Base-by-base conservation (phyloP, 37 sponge, comb jelly and placozoan species). In the Dysidea cf. avara region DNA sequence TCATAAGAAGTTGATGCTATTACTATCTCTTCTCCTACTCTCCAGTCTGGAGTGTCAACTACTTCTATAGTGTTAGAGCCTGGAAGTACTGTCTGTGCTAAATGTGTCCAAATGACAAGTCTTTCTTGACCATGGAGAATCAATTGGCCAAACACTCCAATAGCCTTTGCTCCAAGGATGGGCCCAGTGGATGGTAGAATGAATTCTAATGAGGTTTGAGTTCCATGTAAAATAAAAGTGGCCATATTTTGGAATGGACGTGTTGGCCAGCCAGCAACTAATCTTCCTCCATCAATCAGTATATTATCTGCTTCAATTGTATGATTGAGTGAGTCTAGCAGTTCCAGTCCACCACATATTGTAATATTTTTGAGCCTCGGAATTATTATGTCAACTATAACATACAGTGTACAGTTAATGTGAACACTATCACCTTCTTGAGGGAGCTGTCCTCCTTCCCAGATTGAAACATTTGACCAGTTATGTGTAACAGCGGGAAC, bases 281-380 rank as follows among this genome's bases (percentile, higher is more conserved):
- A 52, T 55, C 77, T 37, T 6, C 96, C 96, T 31, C 85, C 82
- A 0, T 78, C 72, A 26, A 96, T 82, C 20, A 92, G 48, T 36
- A 96, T 96, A 18, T 79, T 36, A 53, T 84, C 75, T 12, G 91
- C 89, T 40, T 84, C 82, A 20, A 96, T 47, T 2, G 56, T 34
- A 72, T 90, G 82, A 61, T 90, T 75, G 64, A 62, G 69, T 14
- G 53, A 51, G 66, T 87, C 83, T 1, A 62, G n/a, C 18, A 96
- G 53, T 71, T 96, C 91, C 60, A 96, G 64, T 1, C 72, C 91
- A 37, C 97, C n/a, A n/a, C n/a, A n/a, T n/a, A n/a, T n/a, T n/a
- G n/a, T n/a, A n/a, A n/a, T n/a, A n/a, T n/a, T n/a, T 94, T 56
- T 57, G 2, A 91, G 61, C 16, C 55, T 20, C n/a, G 85, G 82